Evolutionary conservation across 1,140 invertebrate species (phyloP).

Genomic region (Platyscapa corneri): DNA sequence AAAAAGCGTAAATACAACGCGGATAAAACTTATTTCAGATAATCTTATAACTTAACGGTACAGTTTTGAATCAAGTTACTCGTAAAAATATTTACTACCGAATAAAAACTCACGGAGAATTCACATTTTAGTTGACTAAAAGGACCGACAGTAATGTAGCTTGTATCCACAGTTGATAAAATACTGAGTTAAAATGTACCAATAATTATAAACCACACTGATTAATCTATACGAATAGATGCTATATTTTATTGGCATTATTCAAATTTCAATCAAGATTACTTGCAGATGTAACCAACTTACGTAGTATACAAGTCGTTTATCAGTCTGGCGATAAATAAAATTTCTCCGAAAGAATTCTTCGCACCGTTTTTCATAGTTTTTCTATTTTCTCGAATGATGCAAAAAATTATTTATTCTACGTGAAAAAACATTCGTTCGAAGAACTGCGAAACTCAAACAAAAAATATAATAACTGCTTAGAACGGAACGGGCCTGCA

Average conservation of each 20-base stretch:
- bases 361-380: too few species aligned
- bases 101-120: neutral
- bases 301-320: too few species aligned
- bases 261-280: too few species aligned
- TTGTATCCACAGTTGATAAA: neutral
- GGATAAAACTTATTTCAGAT: neutral
- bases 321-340: too few species aligned
- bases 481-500: conserved; percentile 50
- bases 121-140: neutral
- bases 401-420: neutral
- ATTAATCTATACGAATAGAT: neutral
- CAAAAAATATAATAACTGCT: neutral
- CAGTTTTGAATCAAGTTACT: neutral
- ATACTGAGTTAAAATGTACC: neutral
- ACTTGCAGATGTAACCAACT: too few species aligned
- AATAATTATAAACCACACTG: neutral
- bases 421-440: neutral
- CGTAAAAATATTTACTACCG: neutral
- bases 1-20: neutral
- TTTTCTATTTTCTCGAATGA: too few species aligned
- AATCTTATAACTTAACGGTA: neutral
- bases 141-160: neutral
- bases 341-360: too few species aligned
- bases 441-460: too few species aligned
- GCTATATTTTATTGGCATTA: too few species aligned